These are phyloP conservation scores for Mythimna vitellina DNA, from an alignment of 2,888 invertebrate species.

Conservation along the genomic window DNA sequence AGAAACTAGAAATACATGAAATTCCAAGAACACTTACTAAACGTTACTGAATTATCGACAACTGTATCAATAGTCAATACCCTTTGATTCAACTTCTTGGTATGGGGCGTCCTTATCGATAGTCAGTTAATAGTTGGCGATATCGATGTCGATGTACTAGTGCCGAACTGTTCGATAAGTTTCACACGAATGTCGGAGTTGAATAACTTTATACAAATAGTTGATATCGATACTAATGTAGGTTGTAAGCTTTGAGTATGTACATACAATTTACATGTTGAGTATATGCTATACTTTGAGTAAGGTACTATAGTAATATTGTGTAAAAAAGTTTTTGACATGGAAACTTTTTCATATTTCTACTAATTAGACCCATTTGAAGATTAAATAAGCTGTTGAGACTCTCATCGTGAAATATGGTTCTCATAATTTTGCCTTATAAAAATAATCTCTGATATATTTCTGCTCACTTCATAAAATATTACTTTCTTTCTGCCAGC, in stretches of 20 bases:
- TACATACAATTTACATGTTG: not conserved
- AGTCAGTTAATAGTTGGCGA: constrained; percentile 28
- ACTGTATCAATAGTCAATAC: constrained; percentile 41
- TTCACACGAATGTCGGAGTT: constrained; percentile 28
- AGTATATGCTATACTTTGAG: not conserved
- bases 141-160: constrained; percentile 38
- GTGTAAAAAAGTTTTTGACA: constrained; percentile 4
- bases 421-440: not conserved
- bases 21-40: constrained; percentile 21
- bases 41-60: constrained; percentile 28
- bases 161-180: constrained; percentile 41
- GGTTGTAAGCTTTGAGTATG: constrained; percentile 8
- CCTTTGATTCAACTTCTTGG: constrained; percentile 48
- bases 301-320: not conserved
- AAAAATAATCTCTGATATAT: not conserved
- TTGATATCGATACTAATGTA: constrained; percentile 22
- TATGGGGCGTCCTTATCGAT: constrained; percentile 22
- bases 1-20: constrained; percentile 21
- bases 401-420: not conserved
- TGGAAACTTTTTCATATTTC: not conserved
- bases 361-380: constrained; percentile 2
- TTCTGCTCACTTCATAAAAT: not conserved
- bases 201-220: constrained; percentile 42
- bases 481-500: not conserved
- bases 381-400: not conserved